These are phyloP conservation scores for Teleogryllus occipitalis DNA, from an alignment of 1,140 invertebrate genomes.

Conservation along the genomic window DNA sequence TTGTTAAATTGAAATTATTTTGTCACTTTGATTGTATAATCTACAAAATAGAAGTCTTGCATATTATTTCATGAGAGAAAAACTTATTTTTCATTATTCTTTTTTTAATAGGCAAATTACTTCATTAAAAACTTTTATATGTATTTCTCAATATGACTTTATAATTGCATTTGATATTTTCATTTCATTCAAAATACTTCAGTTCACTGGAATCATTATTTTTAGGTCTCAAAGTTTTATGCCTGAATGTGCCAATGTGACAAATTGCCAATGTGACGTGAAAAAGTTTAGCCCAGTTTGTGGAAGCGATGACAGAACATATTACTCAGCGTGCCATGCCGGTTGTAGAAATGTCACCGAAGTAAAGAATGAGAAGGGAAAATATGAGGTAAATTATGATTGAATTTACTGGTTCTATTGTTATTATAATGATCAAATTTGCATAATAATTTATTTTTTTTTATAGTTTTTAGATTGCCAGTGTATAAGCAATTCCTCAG, in stretches of 20 bases:
- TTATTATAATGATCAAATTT: neutral
- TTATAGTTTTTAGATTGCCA: constrained; percentile 63
- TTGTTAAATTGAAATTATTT: too few relatives aligned
- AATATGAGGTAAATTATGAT: constrained; percentile 36
- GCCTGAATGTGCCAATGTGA: constrained; percentile 47
- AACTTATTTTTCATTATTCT: too few relatives aligned
- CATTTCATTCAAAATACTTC: neutral
- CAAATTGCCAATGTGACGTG: constrained; percentile 59
- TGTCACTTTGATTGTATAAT: too few relatives aligned
- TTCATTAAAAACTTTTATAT: too few relatives aligned
- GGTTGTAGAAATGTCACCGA: constrained; percentile 61
- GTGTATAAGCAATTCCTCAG: constrained; percentile 45
- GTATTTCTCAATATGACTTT: too few relatives aligned
- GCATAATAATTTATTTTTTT: constrained; percentile 14
- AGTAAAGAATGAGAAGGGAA: constrained; percentile 51
- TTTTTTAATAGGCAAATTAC: too few relatives aligned
- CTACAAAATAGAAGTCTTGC: too few relatives aligned
- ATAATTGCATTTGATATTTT: too few relatives aligned
- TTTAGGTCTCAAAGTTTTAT: constrained; percentile 37
- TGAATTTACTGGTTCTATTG: neutral
- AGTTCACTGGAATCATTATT: neutral
- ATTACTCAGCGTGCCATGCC: constrained; percentile 82
- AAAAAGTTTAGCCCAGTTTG: constrained; percentile 77
- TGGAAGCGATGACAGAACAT: constrained; percentile 66
- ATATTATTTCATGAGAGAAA: too few relatives aligned